phyloP scores from a whole-genome alignment of 2,888 invertebrate species.

The Phoenoteleia sp. region DNA sequence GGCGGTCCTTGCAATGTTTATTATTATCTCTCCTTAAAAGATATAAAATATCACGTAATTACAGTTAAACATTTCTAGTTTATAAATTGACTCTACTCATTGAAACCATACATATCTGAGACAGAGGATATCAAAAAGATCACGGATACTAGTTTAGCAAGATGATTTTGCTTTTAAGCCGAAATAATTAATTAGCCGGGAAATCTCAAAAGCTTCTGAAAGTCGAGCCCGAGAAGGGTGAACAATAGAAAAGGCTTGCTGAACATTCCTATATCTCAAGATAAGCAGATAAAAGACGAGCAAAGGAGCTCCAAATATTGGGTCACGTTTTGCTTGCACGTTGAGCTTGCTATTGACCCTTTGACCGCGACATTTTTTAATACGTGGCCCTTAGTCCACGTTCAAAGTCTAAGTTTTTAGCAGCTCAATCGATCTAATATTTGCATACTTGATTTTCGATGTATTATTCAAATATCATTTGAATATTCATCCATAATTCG shows the following conservation, averaged over 20 bases:
- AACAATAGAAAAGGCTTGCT: conserved; percentile 42
- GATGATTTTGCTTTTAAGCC: conserved; percentile 34
- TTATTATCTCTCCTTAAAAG: no score
- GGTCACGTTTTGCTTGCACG: conserved; percentile 38
- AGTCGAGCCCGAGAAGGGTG: conserved; percentile 17
- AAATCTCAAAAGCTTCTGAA: conserved; percentile 21
- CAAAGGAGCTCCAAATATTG: conserved; percentile 30
- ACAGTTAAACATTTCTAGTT: no score
- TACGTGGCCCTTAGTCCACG: not conserved
- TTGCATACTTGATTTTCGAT: conserved; percentile 39
- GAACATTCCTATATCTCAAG: conserved; percentile 42
- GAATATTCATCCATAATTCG: conserved; percentile 41
- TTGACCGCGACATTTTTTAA: conserved; percentile 46
- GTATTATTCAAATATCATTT: conserved; percentile 17
- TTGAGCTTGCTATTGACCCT: conserved; percentile 48
- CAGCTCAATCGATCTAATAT: conserved; percentile 20
- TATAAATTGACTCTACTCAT: no score
- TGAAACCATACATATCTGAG: no score
- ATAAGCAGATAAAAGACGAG: conserved; percentile 54
- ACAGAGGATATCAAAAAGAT: not conserved
- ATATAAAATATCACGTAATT: no score
- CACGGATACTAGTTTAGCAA: not conserved
- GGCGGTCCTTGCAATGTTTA: no score
- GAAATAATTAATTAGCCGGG: conserved; percentile 48
- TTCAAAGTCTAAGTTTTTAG: conserved; percentile 26